Percentiles rank a stretch among this genome's conserved stretches.
These are phyloP conservation scores for Fragum sueziense DNA, from an alignment of 2,888 invertebrate genomes.

Conservation along the genomic window DNA sequence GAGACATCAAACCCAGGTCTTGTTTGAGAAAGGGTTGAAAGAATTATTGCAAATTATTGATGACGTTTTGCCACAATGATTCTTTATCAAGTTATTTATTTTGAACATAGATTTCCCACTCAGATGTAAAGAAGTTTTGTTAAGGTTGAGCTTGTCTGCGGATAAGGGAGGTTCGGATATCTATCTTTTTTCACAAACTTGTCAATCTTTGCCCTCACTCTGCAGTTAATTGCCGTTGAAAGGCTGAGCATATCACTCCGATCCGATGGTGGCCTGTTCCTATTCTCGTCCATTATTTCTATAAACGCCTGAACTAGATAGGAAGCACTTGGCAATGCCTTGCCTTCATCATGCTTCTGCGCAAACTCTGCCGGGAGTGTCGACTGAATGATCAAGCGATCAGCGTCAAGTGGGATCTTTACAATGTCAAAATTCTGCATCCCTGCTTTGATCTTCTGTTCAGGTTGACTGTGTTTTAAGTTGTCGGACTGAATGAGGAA, in stretches of 20 bases:
- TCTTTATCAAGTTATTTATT: too few relatives aligned
- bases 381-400: constrained; percentile 15
- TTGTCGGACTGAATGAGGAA: constrained; percentile 10
- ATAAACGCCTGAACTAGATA: constrained; percentile 4
- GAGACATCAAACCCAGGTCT: too few relatives aligned
- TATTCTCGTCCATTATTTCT: background rate
- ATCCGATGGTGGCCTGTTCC: background rate
- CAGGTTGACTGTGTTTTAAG: background rate
- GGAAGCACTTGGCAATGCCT: background rate
- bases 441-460: background rate
- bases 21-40: too few relatives aligned
- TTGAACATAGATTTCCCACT: too few relatives aligned
- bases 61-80: too few relatives aligned
- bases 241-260: background rate
- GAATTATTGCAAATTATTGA: too few relatives aligned
- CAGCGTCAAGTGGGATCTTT: constrained; percentile 1
- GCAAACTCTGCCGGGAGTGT: background rate
- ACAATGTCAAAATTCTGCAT: background rate
- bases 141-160: background rate
- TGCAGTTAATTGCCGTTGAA: background rate
- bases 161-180: background rate
- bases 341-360: background rate
- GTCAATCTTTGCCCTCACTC: background rate
- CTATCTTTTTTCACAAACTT: background rate
- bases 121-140: background rate